These are phyloP conservation scores for Cheilosia scutellata DNA, from an alignment of 2,888 invertebrate genomes.

Conservation along the genomic window DNA sequence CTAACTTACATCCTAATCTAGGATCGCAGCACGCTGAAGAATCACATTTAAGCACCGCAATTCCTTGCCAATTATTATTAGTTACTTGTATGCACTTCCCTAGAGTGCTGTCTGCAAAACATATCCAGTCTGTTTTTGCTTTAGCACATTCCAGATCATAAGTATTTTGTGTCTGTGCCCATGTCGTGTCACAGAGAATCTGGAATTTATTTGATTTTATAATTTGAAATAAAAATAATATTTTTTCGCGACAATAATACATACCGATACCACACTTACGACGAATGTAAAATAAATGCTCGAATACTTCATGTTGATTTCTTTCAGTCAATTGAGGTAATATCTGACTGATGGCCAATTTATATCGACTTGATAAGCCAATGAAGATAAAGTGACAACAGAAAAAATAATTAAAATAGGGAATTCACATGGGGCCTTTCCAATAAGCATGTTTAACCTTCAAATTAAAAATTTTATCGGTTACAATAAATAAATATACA, in stretches of 20 bases:
- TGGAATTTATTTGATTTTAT: neutral
- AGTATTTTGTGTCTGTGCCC: neutral
- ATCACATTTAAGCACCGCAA: constrained; percentile 8
- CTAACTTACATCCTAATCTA: too few species aligned
- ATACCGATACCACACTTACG: neutral
- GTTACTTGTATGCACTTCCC: constrained; percentile 15
- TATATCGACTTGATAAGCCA: constrained; percentile 32
- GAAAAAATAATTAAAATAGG: constrained; percentile 12
- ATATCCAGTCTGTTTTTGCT: neutral
- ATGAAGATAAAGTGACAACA: neutral
- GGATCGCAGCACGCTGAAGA: constrained; percentile 22
- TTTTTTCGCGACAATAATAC: neutral
- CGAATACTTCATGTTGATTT: constrained; percentile 21
- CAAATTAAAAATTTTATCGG: too few species aligned
- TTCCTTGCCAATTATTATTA: neutral
- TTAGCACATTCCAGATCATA: neutral
- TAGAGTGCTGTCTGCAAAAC: constrained; percentile 28
- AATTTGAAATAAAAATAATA: neutral
- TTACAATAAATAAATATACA: too few species aligned
- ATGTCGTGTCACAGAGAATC: constrained; percentile 1
- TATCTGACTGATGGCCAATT: neutral
- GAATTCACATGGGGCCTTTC: neutral
- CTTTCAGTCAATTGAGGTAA: constrained; percentile 10
- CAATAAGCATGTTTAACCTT: too few species aligned
- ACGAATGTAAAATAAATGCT: neutral